Evolutionary conservation across 2,888 invertebrate species (phyloP), one percentile per base, ranked within the genome.

Genomic region (Cephus rjabovi): DNA sequence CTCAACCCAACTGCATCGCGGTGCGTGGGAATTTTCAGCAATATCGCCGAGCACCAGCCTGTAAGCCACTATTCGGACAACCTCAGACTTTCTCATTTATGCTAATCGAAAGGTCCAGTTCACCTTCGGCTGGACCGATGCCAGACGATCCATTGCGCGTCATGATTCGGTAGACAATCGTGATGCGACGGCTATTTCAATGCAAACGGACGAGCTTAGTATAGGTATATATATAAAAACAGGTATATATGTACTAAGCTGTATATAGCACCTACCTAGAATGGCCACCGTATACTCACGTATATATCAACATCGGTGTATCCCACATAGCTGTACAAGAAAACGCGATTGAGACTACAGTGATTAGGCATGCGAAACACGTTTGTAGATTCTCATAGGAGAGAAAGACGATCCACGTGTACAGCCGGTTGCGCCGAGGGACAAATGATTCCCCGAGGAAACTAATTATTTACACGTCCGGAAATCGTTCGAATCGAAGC

Each of bases 111-210:
- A 81, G 82, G 83, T 84, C 84, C 76, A 78, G 86, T 82, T 88
- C 79, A 86, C 89, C 89, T 90, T 86, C 87, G 82, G 83, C 83
- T 85, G 84, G 79, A 85, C 82, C 78, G 40, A 73, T 82, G 81
- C 77, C 78, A 78, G 75, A 81, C 73, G 75, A 37, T 74, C 73
- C 35, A 30, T n/a, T 30, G 77, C 80, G 81, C 81, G 76, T 80
- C 80, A 81, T 71, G 78, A 83, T 83, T 82, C 81, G 74, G 76
- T 77, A 77, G 76, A 78, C 81, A 81, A 84, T 82, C 79, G 79
- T 79, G 80, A 83, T 79, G 75, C 75, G 31, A 81, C 68, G 78
- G 79, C 76, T 79, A 80, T 78, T 80, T 80, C 79, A 76, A 81
- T 80, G 69, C 69, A 56, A 76, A 69, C 74, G 75, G 37, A 70